Conservation (phyloP, 1,140 invertebrate species). For the Dolichoris vasculosae region DNA sequence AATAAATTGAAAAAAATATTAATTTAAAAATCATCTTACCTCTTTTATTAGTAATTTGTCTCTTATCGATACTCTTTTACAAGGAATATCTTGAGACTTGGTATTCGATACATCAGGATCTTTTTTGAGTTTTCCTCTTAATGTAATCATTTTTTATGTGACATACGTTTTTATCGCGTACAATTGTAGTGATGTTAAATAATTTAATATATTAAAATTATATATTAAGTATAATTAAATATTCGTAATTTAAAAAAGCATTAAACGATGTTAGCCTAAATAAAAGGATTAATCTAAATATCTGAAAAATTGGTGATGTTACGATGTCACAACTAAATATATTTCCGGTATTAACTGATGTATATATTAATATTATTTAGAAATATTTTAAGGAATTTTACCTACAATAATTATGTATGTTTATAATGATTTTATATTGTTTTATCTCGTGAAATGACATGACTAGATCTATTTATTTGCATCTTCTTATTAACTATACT, state of each 20-base stretch:
- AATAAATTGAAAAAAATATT: slow-evolving; percentile 35
- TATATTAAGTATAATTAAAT: not conserved
- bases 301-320: not conserved
- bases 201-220: not conserved
- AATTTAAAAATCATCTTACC: slow-evolving; percentile 66
- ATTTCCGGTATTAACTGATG: not conserved
- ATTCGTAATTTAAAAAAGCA: not conserved
- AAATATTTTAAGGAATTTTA: not conserved
- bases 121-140: slow-evolving; percentile 87
- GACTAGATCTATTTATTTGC: slow-evolving; percentile 15
- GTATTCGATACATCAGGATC: slow-evolving; percentile 73
- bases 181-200: not conserved
- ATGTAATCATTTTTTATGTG: slow-evolving; percentile 80
- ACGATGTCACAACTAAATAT: not conserved
- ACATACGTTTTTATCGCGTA: slow-evolving; percentile 1
- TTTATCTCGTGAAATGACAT: slow-evolving; percentile 14
- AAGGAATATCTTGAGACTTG: slow-evolving; percentile 65
- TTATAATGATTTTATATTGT: slow-evolving; percentile 19
- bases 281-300: not conserved
- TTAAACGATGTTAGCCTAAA: slow-evolving; percentile 11
- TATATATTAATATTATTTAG: not conserved
- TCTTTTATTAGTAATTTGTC: slow-evolving; percentile 91
- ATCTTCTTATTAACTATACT: not conserved
- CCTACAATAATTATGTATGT: not conserved
- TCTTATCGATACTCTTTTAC: slow-evolving; percentile 84